Evolutionary conservation across 2,888 invertebrate genomes (phyloP), one percentile per base, ranked within the genome.

Genomic region (Elegia similella): DNA sequence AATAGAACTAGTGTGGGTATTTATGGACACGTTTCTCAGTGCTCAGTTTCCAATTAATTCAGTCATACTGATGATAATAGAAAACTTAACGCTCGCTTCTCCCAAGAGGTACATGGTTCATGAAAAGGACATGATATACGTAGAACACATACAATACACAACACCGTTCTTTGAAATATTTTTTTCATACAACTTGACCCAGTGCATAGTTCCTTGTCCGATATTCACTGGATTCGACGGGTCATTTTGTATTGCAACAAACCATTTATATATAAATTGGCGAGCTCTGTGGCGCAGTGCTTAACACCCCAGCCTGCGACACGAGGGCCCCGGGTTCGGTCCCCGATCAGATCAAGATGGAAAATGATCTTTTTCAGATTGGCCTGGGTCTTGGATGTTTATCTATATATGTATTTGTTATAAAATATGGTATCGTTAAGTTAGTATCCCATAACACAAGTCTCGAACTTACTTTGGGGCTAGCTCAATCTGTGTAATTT

Each of bases 201-300:
- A 80, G 53, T 78, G 79, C 32, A 42, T 80, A 1, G 63, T 76
- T 7, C 67, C 87, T 0, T 67, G 75, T 2, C 80, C 81, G 1
- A 78, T 78, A 43, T 87, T 79, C 55, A 64, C 71, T 2, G 86
- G 85, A 1, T 78, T 86, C 12, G 87, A 86, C 38, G 84, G 85
- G 0, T 84, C 84, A 0, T 86, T 84, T 58, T 85, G 86, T 57
- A 85, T 88, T 48, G 80, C 80, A 0, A 81, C 78, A 0, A 82
- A 78, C 0, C 85, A 87, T 61, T 65, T 86, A 16, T 69, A 80
- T 6, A 64, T 87, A 1, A 88, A 87, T n/a, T n/a, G n/a, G n/a
- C n/a, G n/a, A n/a, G n/a, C n/a, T n/a, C n/a, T n/a, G n/a, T n/a
- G n/a, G n/a, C n/a, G n/a, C n/a, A n/a, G n/a, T n/a, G n/a, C n/a